Conservation (phyloP, 1,140 invertebrate genomes). For the Drosophila kepulauana region DNA sequence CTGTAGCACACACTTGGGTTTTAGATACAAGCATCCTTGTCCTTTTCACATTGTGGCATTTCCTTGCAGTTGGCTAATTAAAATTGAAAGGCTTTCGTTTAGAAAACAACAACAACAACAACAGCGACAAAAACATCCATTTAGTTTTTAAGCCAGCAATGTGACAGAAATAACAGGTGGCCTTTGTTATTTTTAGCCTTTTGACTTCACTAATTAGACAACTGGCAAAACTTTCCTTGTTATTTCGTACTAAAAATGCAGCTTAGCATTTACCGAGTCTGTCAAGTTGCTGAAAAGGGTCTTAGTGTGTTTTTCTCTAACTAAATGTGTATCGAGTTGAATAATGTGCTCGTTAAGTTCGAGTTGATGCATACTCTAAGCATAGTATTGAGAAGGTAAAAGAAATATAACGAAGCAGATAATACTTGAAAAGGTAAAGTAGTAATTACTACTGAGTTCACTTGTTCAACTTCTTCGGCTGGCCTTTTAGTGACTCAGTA, state of each 20-base stretch:
- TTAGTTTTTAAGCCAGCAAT: slow-evolving; percentile 49
- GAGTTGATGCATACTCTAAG: neutral
- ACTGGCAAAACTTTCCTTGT: slow-evolving; percentile 26
- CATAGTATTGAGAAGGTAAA: too few relatives aligned
- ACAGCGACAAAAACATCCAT: slow-evolving; percentile 40
- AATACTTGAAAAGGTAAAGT: neutral
- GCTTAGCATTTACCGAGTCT: slow-evolving; percentile 12
- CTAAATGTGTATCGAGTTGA: too few relatives aligned
- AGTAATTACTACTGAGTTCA: neutral
- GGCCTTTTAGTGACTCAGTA: neutral
- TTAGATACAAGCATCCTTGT: neutral
- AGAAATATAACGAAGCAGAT: neutral
- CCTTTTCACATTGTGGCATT: slow-evolving; percentile 12
- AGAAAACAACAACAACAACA: slow-evolving; percentile 39
- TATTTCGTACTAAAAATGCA: slow-evolving; percentile 28
- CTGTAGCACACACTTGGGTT: neutral
- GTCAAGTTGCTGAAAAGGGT: neutral
- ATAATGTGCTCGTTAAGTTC: too few relatives aligned
- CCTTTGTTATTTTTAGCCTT: slow-evolving; percentile 42
- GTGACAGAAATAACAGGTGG: slow-evolving; percentile 17
- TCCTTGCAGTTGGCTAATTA: slow-evolving; percentile 53
- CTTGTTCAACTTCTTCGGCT: too few relatives aligned
- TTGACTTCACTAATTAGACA: slow-evolving; percentile 59
- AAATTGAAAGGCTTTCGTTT: slow-evolving; percentile 52
- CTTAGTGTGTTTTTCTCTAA: neutral